A percentile compares a stretch with the other conserved stretches of the same genome.
Evolutionary conservation across 2,113 vertebrate genomes (phyloP).

Genomic region (Sclerurus mexicanus): DNA sequence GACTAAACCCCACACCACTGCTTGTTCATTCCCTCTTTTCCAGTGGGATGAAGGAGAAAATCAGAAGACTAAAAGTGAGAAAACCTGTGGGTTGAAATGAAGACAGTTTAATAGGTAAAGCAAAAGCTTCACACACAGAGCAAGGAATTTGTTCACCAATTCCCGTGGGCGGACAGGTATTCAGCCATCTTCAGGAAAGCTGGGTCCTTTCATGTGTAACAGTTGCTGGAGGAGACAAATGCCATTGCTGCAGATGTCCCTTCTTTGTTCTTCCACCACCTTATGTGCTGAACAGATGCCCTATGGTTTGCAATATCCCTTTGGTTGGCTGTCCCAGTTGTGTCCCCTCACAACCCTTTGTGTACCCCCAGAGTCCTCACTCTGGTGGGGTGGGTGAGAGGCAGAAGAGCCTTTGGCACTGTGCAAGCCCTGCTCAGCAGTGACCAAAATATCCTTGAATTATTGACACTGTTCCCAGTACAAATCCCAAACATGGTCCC

Average conservation of each 20-base stretch:
- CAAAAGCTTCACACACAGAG: neutral
- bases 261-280: neutral
- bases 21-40: neutral
- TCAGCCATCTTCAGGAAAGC: neutral
- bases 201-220: rapidly evolving
- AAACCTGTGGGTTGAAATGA: neutral
- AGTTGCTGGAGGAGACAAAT: neutral
- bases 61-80: neutral
- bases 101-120: neutral
- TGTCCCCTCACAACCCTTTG: neutral
- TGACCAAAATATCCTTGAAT: neutral
- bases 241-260: neutral
- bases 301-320: rapidly evolving
- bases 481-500: neutral
- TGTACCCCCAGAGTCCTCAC: rapidly evolving
- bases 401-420: neutral
- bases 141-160: neutral
- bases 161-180: neutral
- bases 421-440: neutral
- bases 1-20: neutral
- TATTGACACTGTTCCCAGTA: neutral
- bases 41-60: neutral
- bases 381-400: neutral
- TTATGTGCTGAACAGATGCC: neutral
- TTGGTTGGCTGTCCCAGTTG: neutral